These are phyloP conservation scores for Megalops cyprinoides DNA, from an alignment of 2,797 vertebrate species.

Conservation along the genomic window DNA sequence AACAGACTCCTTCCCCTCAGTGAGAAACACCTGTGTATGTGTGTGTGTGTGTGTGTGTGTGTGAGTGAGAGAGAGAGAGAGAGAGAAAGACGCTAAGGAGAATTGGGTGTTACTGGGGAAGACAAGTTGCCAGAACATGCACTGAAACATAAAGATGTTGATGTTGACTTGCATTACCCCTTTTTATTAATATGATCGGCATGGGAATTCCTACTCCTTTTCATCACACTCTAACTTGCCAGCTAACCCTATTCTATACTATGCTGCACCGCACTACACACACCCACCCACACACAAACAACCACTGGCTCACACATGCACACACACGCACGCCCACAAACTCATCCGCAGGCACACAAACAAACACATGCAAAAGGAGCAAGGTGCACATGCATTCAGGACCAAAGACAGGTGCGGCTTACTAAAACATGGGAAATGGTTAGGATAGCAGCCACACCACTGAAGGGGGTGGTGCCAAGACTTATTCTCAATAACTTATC, in stretches of 20 bases:
- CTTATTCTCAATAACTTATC: neutral
- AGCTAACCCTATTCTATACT: too few relatives aligned
- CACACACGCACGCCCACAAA: neutral
- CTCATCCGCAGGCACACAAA: neutral
- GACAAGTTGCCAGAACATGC: too few relatives aligned
- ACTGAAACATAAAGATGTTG: too few relatives aligned
- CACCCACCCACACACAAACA: too few relatives aligned
- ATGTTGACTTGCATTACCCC: too few relatives aligned
- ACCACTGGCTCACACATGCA: neutral
- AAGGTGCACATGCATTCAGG: neutral
- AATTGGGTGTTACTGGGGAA: too few relatives aligned
- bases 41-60: neutral
- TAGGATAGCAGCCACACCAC: neutral
- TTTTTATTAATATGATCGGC: too few relatives aligned
- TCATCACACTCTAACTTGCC: too few relatives aligned
- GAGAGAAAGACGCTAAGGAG: conserved; percentile 12
- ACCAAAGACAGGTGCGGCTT: conserved; percentile 17
- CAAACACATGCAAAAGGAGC: neutral
- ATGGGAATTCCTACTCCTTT: too few relatives aligned
- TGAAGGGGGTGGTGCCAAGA: neutral
- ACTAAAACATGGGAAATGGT: conserved; percentile 17
- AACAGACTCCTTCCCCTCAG: neutral
- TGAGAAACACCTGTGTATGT: neutral
- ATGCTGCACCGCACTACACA: too few relatives aligned
- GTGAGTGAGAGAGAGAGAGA: conserved; percentile 29